phyloP scores from a whole-genome alignment of 2,113 vertebrate species.

The Lepus americanus region DNA sequence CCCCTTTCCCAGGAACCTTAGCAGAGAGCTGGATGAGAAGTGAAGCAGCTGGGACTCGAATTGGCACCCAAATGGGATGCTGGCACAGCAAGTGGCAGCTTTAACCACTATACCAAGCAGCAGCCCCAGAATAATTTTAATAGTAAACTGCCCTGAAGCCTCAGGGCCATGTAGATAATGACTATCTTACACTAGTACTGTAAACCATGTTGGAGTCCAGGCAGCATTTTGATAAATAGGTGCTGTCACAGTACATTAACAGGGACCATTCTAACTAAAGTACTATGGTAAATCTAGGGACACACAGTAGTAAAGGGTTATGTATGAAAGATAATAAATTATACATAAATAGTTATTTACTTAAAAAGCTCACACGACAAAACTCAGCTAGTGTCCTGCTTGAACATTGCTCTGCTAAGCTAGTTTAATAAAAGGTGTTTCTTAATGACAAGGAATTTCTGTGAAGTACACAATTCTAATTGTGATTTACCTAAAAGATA shows the following conservation, averaged over 20 bases:
- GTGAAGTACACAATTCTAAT: constrained; percentile 49
- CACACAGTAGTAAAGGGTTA: neutral
- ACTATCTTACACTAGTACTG: neutral
- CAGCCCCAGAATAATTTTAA: neutral
- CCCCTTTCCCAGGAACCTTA: too few relatives aligned
- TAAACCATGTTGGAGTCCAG: neutral
- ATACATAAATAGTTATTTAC: neutral
- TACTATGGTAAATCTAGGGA: neutral
- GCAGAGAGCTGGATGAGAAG: too few relatives aligned
- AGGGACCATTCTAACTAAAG: neutral
- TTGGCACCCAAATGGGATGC: too few relatives aligned
- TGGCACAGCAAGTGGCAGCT: too few relatives aligned
- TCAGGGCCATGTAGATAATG: neutral
- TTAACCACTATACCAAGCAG: too few relatives aligned
- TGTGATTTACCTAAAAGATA: constrained; percentile 11
- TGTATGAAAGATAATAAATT: neutral
- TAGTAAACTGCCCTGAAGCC: neutral
- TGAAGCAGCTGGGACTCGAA: too few relatives aligned
- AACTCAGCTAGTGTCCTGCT: constrained; percentile 21
- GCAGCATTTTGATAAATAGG: neutral
- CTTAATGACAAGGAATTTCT: neutral
- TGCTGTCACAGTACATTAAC: neutral
- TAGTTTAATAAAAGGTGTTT: neutral
- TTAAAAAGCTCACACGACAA: neutral
- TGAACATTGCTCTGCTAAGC: neutral